Evolutionary conservation across 2,888 invertebrate genomes (phyloP).

Genomic region (Myathropa florea): DNA sequence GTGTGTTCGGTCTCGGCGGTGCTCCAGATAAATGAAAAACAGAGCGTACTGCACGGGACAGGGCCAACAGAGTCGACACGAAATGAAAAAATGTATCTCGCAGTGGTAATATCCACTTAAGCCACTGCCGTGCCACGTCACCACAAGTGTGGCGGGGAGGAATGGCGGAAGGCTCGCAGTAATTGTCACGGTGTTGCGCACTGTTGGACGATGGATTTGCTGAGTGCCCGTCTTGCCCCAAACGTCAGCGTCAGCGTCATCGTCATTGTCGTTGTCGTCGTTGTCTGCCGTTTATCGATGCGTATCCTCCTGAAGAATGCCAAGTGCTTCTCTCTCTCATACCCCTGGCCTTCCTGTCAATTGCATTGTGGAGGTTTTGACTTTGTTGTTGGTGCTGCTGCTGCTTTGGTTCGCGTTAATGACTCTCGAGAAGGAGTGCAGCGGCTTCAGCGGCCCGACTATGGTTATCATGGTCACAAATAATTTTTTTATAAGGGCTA

Average conservation of each 20-base stretch:
- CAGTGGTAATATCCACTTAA: conserved; percentile 46
- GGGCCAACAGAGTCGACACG: conserved; percentile 20
- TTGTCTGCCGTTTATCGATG: conserved; percentile 54
- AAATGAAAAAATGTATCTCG: conserved; percentile 16
- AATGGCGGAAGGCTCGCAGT: background rate
- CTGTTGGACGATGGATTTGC: conserved; percentile 59
- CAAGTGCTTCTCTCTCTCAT: conserved; percentile 14
- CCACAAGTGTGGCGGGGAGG: background rate
- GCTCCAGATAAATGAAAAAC: conserved; percentile 21
- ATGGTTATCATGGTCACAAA: conserved; percentile 49
- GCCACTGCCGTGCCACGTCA: conserved; percentile 43
- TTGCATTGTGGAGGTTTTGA: conserved; percentile 44
- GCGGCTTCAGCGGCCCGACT: conserved; percentile 3
- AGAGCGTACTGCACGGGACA: conserved; percentile 15
- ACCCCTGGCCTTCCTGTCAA: conserved; percentile 35
- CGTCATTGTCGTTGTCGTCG: background rate
- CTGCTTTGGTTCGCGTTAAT: conserved; percentile 68
- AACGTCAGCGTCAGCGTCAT: background rate
- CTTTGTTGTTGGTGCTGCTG: conserved; percentile 42
- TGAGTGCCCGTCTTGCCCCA: conserved; percentile 26
- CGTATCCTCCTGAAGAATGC: conserved; percentile 43
- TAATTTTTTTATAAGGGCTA: conserved; percentile 7
- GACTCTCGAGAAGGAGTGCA: conserved; percentile 61
- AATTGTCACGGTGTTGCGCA: conserved; percentile 66
- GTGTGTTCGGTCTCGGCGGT: background rate